A percentile compares a stretch with the other conserved stretches of the same genome.
Conservation (phyloP, 1,140 invertebrate species). For the Drosophila lowei region DNA sequence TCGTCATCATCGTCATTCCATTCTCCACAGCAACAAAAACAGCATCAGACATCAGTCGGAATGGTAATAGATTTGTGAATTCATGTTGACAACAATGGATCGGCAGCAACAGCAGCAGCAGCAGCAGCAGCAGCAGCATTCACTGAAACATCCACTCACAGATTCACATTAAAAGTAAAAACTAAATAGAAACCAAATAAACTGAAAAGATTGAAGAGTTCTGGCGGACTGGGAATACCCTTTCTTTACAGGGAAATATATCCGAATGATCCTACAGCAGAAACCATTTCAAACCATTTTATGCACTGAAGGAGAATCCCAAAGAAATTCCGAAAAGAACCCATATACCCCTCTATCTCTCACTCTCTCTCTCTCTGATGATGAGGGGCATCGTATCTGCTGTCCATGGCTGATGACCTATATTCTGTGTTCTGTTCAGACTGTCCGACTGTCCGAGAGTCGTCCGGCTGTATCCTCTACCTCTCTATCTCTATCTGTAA, state of each 20-base stretch:
- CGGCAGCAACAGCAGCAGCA: slow-evolving; percentile 13
- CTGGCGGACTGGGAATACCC: slow-evolving; percentile 19
- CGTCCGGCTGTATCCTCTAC: slow-evolving; percentile 41
- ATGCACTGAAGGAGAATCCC: too few relatives aligned
- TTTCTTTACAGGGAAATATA: not conserved
- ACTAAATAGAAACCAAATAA: slow-evolving; percentile 46
- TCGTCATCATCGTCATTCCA: too few relatives aligned
- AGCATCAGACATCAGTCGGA: slow-evolving; percentile 56
- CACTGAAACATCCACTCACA: slow-evolving; percentile 32
- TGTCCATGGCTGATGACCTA: slow-evolving; percentile 52
- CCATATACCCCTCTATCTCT: slow-evolving; percentile 11
- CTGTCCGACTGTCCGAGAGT: slow-evolving; percentile 32
- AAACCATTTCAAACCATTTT: too few relatives aligned
- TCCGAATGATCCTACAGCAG: not conserved
- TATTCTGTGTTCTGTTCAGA: slow-evolving; percentile 39
- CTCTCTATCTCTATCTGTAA: slow-evolving; percentile 17
- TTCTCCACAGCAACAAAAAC: slow-evolving; percentile 22
- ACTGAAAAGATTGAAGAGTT: not conserved
- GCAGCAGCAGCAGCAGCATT: slow-evolving; percentile 12
- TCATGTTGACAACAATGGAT: slow-evolving; percentile 74
- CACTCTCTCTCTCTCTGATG: slow-evolving; percentile 4
- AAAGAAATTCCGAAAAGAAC: not conserved
- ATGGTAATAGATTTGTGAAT: slow-evolving; percentile 77
- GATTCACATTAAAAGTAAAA: slow-evolving; percentile 49
- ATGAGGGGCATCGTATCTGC: slow-evolving; percentile 14